Evolutionary conservation across 2,113 vertebrate genomes (phyloP).

Genomic region (Apodemus sylvaticus): DNA sequence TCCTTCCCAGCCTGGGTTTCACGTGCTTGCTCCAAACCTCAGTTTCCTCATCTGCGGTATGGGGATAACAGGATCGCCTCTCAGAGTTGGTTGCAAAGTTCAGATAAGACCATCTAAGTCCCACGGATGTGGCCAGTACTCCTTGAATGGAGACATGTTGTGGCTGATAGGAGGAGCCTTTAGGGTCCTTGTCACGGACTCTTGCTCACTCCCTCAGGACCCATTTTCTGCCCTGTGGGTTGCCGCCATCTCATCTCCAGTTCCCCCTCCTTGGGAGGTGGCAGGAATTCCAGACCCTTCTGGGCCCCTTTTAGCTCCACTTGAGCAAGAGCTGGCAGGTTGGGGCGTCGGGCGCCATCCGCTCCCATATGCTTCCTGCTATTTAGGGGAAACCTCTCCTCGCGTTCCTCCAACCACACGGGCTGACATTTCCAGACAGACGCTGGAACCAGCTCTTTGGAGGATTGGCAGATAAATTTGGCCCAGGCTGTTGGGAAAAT

Average conservation of each 20-base stretch:
- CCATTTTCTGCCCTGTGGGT: not conserved
- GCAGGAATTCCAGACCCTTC: slow-evolving; percentile 80
- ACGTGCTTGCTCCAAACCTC: not conserved
- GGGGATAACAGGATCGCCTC: not conserved
- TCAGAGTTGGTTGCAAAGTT: slow-evolving; percentile 32
- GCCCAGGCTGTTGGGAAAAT: slow-evolving; percentile 81
- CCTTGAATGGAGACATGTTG: not conserved
- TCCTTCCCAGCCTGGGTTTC: slow-evolving; percentile 7
- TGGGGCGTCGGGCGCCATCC: slow-evolving; percentile 85
- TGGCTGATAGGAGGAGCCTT: not conserved
- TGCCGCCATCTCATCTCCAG: not conserved
- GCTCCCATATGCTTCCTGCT: slow-evolving; percentile 89
- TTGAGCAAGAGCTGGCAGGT: slow-evolving; percentile 85
- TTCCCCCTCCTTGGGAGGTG: slow-evolving; percentile 18
- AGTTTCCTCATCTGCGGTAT: slow-evolving; percentile 18
- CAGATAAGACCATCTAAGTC: not conserved
- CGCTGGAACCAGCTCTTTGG: slow-evolving; percentile 77
- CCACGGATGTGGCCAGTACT: not conserved
- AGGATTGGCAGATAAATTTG: slow-evolving; percentile 87
- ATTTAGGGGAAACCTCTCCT: slow-evolving; percentile 88
- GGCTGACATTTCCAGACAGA: slow-evolving; percentile 87
- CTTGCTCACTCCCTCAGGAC: not conserved
- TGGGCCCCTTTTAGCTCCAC: slow-evolving; percentile 84
- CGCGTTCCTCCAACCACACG: slow-evolving; percentile 84
- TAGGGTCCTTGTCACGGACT: not conserved